Evolutionary conservation across 2,113 vertebrate species (phyloP).

Genomic region (Coreoperca whiteheadi): DNA sequence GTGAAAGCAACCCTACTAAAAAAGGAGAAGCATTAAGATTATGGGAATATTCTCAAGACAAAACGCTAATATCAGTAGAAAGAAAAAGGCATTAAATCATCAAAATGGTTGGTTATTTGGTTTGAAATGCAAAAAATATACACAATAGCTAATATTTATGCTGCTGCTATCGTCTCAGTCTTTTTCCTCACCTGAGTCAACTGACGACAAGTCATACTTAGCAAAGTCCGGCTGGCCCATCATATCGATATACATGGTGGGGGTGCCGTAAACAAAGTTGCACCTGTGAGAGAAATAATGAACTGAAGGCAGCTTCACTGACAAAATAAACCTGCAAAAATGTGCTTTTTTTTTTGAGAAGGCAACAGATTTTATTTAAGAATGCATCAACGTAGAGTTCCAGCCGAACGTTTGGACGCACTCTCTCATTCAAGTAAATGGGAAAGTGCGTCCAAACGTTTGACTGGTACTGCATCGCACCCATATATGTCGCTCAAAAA

Average conservation of each 20-base stretch:
- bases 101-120: neutral
- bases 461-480: too few relatives aligned
- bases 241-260: slow-evolving; percentile 95
- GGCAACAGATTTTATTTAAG: too few relatives aligned
- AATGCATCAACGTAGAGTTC: too few relatives aligned
- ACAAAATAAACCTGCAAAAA: neutral
- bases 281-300: slow-evolving; percentile 80
- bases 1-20: neutral
- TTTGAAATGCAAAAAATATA: neutral
- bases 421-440: too few relatives aligned
- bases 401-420: too few relatives aligned
- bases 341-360: too few relatives aligned
- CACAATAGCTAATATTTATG: too few relatives aligned
- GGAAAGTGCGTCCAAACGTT: too few relatives aligned
- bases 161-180: neutral
- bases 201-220: slow-evolving; percentile 86
- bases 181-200: slow-evolving; percentile 86
- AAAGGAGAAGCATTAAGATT: neutral
- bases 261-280: slow-evolving; percentile 87
- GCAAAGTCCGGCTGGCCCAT: slow-evolving; percentile 85
- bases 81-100: neutral
- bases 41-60: neutral
- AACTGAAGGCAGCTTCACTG: neutral
- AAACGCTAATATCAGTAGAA: neutral
- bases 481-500: too few relatives aligned